phyloP scores from a whole-genome alignment of 2,797 vertebrate genomes.

The Neostethus bicornis region DNA sequence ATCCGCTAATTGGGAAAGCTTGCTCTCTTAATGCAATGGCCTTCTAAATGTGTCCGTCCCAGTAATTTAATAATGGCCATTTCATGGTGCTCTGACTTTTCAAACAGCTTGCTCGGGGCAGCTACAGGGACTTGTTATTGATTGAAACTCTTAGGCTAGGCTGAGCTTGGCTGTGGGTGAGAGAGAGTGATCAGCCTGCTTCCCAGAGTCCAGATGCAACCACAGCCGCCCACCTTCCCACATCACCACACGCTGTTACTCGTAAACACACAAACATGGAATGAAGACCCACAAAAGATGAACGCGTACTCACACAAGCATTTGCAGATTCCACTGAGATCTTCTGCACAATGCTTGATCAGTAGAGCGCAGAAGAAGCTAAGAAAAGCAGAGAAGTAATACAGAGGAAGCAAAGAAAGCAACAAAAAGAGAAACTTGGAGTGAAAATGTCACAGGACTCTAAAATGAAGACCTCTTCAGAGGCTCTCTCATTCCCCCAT shows the following conservation, averaged over 20 bases:
- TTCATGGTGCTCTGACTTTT: constrained; percentile 82
- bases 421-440: constrained; percentile 2
- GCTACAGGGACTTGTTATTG: constrained; percentile 78
- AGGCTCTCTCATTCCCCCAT: constrained; percentile 40
- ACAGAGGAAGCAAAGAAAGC: too few species aligned
- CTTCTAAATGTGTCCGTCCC: constrained; percentile 82
- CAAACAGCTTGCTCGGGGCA: constrained; percentile 75
- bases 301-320: constrained; percentile 24
- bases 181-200: constrained; percentile 61
- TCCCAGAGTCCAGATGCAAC: constrained; percentile 78
- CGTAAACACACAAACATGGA: constrained; percentile 59
- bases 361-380: constrained; percentile 19
- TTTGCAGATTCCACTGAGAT: constrained; percentile 34
- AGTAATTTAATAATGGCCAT: constrained; percentile 85
- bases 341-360: constrained; percentile 21
- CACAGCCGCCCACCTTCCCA: constrained; percentile 17
- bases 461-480: constrained; percentile 58
- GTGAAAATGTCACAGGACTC: constrained; percentile 39
- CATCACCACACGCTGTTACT: constrained; percentile 48
- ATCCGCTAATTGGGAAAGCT: constrained; percentile 80
- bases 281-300: constrained; percentile 25
- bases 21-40: constrained; percentile 83
- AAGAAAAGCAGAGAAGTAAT: too few species aligned
- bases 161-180: constrained; percentile 70
- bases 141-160: constrained; percentile 74